Conservation (phyloP, 1,140 invertebrate genomes). For the Sycophaga agraensis region DNA sequence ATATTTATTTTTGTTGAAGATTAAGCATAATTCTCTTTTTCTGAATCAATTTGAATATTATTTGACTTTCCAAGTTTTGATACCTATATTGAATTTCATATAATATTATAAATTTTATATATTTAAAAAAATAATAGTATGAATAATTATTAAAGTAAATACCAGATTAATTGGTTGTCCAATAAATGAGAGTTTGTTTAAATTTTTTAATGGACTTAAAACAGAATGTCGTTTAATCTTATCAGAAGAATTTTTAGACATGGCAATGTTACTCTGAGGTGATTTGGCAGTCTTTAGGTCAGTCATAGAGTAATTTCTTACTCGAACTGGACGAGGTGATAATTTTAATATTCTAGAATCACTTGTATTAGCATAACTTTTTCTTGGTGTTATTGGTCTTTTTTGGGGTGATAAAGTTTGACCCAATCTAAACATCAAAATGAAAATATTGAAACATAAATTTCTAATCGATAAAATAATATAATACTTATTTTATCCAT, state of each 20-base stretch:
- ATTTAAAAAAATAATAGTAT: too few species aligned
- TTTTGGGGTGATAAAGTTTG: conserved; percentile 15
- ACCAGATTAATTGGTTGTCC: too few species aligned
- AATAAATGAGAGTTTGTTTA: too few species aligned
- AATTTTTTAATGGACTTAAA: not conserved
- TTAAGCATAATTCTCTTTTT: conserved; percentile 25
- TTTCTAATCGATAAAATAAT: too few species aligned
- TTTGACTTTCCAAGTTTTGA: conserved; percentile 4
- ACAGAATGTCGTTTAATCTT: not conserved
- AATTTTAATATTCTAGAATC: conserved; percentile 2
- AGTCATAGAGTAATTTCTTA: conserved; percentile 13
- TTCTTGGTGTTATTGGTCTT: not conserved
- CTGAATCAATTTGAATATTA: not conserved
- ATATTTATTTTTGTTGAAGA: not conserved
- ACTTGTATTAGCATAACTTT: not conserved
- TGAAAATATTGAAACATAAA: too few species aligned
- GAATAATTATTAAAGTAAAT: too few species aligned
- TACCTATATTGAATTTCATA: conserved; percentile 1
- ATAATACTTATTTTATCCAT: too few species aligned
- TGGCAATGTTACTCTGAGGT: not conserved
- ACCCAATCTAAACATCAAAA: not conserved
- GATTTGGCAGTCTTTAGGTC: conserved; percentile 7
- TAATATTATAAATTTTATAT: not conserved
- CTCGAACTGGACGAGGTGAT: conserved; percentile 14
- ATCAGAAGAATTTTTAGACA: conserved; percentile 1